Conservation (phyloP, 1,140 invertebrate species). For the Diuraphis noxia region DNA sequence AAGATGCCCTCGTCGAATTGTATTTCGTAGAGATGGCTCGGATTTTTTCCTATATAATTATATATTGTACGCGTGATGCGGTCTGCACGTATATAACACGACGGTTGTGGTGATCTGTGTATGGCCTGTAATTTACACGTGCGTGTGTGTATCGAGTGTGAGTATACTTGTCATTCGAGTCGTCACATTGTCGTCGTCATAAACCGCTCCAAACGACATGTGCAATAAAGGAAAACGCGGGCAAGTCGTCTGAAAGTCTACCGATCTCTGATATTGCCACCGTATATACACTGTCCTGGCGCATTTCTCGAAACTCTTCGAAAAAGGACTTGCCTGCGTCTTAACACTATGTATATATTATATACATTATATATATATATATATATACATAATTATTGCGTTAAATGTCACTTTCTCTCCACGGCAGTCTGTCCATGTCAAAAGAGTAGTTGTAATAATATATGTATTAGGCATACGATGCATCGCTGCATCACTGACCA, state of each 20-base stretch:
- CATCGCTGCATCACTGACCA: background rate
- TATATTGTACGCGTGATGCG: background rate
- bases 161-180: constrained; percentile 12
- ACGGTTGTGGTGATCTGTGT: background rate
- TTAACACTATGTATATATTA: background rate
- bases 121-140: background rate
- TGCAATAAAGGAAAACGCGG: constrained; percentile 31
- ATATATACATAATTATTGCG: background rate
- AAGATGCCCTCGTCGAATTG: background rate
- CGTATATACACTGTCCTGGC: background rate
- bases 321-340: background rate
- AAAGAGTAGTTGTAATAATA: background rate
- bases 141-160: background rate
- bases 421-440: background rate
- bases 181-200: background rate
- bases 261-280: background rate
- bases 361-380: background rate
- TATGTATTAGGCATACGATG: background rate
- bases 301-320: background rate
- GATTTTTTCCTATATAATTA: constrained; percentile 7
- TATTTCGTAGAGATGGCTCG: background rate
- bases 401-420: constrained; percentile 38
- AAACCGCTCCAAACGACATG: background rate
- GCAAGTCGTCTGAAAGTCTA: constrained; percentile 33
- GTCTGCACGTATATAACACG: background rate